phyloP scores from a whole-genome alignment of 2,888 invertebrate species.

The Dasypogon diadema region DNA sequence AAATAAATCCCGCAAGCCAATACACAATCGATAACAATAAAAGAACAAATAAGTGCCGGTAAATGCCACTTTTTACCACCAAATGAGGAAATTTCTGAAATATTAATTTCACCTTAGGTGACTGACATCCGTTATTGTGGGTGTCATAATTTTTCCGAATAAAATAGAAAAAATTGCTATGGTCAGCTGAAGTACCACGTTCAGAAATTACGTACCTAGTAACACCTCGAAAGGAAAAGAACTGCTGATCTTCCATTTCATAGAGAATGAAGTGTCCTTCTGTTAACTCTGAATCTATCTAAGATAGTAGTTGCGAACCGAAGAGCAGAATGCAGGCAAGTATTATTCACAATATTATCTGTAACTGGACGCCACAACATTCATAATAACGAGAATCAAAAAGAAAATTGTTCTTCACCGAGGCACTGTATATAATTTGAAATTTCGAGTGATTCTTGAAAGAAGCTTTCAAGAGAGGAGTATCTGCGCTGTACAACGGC shows the following conservation, averaged over 20 bases:
- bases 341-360: neutral
- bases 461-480: neutral
- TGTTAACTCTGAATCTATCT: neutral
- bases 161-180: too few relatives aligned
- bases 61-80: neutral
- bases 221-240: neutral
- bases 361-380: too few relatives aligned
- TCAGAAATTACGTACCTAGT: neutral
- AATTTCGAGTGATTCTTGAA: too few relatives aligned
- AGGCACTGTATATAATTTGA: too few relatives aligned
- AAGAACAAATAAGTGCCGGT: too few relatives aligned
- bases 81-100: neutral
- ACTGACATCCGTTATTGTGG: slow-evolving; percentile 14
- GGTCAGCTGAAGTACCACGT: too few relatives aligned
- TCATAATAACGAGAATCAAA: neutral
- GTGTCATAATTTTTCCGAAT: slow-evolving; percentile 5
- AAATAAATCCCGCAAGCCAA: too few relatives aligned
- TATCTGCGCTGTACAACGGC: neutral
- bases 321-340: neutral
- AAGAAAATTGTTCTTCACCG: neutral
- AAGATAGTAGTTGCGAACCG: neutral
- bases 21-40: slow-evolving; percentile 11
- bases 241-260: neutral
- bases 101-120: slow-evolving; percentile 10
- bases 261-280: neutral